phyloP scores from a whole-genome alignment of 1,140 invertebrate species.

The Euura lappo region DNA sequence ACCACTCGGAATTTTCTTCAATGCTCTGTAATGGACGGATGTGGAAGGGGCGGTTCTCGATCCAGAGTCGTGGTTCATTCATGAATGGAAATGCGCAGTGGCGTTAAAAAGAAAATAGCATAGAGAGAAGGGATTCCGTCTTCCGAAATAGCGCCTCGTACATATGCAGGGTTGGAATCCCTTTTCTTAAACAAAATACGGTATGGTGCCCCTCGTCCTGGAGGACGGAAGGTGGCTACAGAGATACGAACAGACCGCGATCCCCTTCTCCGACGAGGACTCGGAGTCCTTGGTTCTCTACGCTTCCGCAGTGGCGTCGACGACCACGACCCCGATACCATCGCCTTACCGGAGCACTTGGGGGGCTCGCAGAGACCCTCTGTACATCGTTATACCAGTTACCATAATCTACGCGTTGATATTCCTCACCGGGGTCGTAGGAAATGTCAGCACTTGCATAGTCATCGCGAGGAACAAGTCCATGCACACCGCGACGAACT shows the following conservation, averaged over 20 bases:
- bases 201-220: slow-evolving; percentile 9
- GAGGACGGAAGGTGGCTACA: slow-evolving; percentile 8
- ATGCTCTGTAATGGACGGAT: too few relatives aligned
- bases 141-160: too few relatives aligned
- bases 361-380: slow-evolving; percentile 29
- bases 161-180: too few relatives aligned
- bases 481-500: slow-evolving; percentile 62
- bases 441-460: slow-evolving; percentile 66
- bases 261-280: neutral
- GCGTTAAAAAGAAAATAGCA: too few relatives aligned
- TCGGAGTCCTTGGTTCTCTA: neutral
- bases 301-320: neutral
- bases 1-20: too few relatives aligned
- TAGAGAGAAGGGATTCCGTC: too few relatives aligned
- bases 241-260: neutral
- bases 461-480: slow-evolving; percentile 64
- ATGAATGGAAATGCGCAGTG: too few relatives aligned
- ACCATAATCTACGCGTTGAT: slow-evolving; percentile 61
- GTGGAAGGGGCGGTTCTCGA: too few relatives aligned
- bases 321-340: neutral
- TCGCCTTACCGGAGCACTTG: slow-evolving; percentile 8
- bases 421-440: slow-evolving; percentile 63
- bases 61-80: too few relatives aligned
- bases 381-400: slow-evolving; percentile 38
- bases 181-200: neutral